A percentile compares a stretch with the other conserved stretches of the same genome.
These are phyloP conservation scores for Lepilemur ruficaudatus DNA, from an alignment of 2,797 vertebrate genomes.

Conservation along the genomic window DNA sequence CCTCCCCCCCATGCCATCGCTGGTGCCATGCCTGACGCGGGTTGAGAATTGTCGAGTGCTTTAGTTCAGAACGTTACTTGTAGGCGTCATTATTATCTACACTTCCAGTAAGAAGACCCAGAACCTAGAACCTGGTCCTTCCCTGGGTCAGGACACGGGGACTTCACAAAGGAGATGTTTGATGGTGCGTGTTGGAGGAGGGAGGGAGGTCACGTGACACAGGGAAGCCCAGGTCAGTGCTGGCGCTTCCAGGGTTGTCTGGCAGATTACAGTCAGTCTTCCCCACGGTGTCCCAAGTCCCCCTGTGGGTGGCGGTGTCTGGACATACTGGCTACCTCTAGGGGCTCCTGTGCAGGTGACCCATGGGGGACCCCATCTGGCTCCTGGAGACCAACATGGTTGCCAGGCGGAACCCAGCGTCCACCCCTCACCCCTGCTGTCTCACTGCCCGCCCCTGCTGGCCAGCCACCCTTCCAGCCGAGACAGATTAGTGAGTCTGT, in stretches of 20 bases:
- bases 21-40: accelerated
- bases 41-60: background rate
- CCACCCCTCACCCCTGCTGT: accelerated
- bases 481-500: background rate
- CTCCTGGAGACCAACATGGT: accelerated
- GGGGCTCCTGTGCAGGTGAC: background rate
- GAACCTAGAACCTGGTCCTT: too few species aligned
- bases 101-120: background rate
- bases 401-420: background rate
- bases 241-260: background rate
- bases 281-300: accelerated
- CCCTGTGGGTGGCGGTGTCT: background rate
- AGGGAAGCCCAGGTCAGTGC: background rate
- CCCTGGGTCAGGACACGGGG: background rate
- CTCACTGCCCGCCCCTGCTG: accelerated
- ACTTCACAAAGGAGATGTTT: background rate
- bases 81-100: background rate
- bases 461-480: background rate
- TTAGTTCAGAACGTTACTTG: background rate
- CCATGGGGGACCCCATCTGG: accelerated
- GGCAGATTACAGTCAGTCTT: background rate
- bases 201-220: accelerated
- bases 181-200: background rate
- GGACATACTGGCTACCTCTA: accelerated
- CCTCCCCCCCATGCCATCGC: too few species aligned